Conservation (phyloP, 1,140 invertebrate species). For the Cepaea nemoralis region DNA sequence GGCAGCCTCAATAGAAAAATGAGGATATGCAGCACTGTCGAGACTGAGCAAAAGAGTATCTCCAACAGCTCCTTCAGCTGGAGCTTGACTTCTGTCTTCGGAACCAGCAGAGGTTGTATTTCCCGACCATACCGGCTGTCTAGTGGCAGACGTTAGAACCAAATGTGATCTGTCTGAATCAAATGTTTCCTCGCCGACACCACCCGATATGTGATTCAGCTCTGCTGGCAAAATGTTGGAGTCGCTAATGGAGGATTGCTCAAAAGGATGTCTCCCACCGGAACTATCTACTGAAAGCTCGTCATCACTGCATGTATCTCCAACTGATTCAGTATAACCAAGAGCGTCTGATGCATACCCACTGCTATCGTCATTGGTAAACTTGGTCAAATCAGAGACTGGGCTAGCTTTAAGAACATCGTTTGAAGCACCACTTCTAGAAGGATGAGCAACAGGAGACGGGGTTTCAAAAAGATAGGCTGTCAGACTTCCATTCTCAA, state of each 20-base stretch:
- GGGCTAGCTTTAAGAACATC: too few relatives aligned
- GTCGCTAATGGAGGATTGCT: neutral
- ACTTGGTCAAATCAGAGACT: too few relatives aligned
- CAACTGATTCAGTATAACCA: too few relatives aligned
- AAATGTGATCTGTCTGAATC: neutral
- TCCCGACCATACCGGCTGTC: neutral
- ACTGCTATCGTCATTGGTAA: too few relatives aligned
- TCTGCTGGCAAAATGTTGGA: neutral
- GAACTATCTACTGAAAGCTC: too few relatives aligned
- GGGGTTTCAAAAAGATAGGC: neutral
- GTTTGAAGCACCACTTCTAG: neutral
- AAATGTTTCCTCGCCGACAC: slow-evolving; percentile 1
- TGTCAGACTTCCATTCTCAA: neutral
- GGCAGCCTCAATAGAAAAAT: neutral
- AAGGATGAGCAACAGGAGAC: neutral
- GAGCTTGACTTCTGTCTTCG: neutral
- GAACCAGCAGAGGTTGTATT: neutral
- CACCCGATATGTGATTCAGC: neutral
- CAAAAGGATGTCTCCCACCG: too few relatives aligned
- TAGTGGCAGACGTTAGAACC: neutral
- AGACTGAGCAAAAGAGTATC: neutral
- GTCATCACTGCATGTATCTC: too few relatives aligned
- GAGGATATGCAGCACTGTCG: slow-evolving; percentile 2
- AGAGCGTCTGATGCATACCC: too few relatives aligned
- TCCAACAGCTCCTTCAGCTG: neutral